phyloP scores from a whole-genome alignment of 2,888 invertebrate genomes.

The Phytoseiulus persimilis region DNA sequence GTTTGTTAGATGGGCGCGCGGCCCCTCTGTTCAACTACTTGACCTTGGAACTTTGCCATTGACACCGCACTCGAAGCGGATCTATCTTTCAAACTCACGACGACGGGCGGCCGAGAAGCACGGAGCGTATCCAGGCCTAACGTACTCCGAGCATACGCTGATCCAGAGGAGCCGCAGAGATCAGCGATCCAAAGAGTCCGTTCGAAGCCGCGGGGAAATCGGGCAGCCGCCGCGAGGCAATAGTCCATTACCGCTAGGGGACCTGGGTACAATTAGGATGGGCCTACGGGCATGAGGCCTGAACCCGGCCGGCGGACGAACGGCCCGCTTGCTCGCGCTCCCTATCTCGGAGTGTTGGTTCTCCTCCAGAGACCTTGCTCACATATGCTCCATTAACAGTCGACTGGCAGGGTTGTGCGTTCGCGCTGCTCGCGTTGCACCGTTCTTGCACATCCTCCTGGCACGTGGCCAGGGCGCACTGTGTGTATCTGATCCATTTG shows the following conservation, averaged over 20 bases:
- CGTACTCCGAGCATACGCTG: background rate
- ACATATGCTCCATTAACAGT: slow-evolving; percentile 5
- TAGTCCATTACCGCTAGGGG: background rate
- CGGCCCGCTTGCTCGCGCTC: background rate
- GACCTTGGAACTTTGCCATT: background rate
- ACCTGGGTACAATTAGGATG: background rate
- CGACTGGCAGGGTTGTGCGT: background rate
- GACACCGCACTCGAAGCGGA: background rate
- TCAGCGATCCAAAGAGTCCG: background rate
- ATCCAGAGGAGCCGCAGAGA: background rate
- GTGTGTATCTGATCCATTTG: slow-evolving; percentile 5
- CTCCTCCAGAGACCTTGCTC: background rate
- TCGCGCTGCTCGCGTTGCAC: background rate
- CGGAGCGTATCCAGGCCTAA: background rate
- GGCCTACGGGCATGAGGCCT: background rate
- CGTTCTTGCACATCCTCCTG: background rate
- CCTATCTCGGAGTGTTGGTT: background rate
- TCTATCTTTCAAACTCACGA: background rate
- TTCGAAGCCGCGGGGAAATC: background rate
- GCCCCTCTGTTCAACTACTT: background rate
- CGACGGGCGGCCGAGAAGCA: background rate
- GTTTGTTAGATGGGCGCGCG: too few relatives aligned
- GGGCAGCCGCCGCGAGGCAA: background rate
- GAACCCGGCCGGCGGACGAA: background rate
- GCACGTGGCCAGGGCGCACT: background rate